Evolutionary conservation across 2,888 invertebrate genomes (phyloP).

Genomic region (Ypsolopha sequella): DNA sequence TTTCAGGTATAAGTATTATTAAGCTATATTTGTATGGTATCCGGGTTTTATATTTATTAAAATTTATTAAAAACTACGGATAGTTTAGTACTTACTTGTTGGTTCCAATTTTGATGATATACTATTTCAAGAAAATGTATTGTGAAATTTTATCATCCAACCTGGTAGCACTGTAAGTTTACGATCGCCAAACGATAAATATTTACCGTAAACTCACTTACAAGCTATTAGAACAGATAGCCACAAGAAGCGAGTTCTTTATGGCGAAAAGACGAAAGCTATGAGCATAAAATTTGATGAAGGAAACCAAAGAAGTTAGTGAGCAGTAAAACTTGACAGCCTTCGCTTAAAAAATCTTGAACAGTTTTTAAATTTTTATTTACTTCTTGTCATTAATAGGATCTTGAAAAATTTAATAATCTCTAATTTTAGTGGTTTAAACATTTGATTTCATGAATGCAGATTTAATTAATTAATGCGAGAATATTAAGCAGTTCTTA

Average conservation of each 20-base stretch:
- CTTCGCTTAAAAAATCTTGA: background rate
- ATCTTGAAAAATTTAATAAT: slow-evolving; percentile 3
- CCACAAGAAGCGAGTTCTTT: slow-evolving; percentile 13
- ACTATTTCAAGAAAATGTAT: no score
- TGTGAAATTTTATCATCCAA: no score
- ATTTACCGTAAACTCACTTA: slow-evolving; percentile 14
- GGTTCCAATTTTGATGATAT: no score
- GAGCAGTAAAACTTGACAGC: background rate
- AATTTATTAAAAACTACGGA: no score
- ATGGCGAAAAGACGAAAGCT: slow-evolving; percentile 17
- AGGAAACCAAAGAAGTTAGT: background rate
- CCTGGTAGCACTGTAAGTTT: slow-evolving; percentile 4
- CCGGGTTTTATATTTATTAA: no score
- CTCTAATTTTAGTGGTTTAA: no score
- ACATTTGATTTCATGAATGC: no score
- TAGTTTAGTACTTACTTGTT: no score
- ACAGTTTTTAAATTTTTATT: background rate
- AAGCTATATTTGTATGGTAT: no score
- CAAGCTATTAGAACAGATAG: slow-evolving; percentile 9
- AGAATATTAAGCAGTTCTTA: no score
- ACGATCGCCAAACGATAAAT: slow-evolving; percentile 13
- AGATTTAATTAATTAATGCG: no score
- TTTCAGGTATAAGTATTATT: no score
- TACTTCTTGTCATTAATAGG: background rate
- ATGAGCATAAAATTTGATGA: slow-evolving; percentile 1